phyloP scores from a whole-genome alignment of 2,888 invertebrate genomes.

The Phengaris arion region DNA sequence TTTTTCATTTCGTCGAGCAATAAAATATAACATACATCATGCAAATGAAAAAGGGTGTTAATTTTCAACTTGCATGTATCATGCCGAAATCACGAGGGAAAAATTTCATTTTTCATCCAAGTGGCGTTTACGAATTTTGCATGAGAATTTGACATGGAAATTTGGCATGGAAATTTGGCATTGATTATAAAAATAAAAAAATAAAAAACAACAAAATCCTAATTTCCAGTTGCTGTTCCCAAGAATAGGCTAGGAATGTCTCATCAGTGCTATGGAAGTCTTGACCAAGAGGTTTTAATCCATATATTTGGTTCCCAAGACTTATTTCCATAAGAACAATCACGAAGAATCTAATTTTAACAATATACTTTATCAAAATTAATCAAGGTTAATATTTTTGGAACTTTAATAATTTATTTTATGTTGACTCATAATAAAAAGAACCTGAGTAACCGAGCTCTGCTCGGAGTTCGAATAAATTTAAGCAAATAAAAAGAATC shows the following conservation, averaged over 20 bases:
- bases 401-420: background rate
- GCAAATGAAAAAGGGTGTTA: conserved; percentile 12
- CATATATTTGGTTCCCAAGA: background rate
- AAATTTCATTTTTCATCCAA: background rate
- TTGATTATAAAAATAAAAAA: too few relatives aligned
- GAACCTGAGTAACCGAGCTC: too few relatives aligned
- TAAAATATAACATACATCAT: conserved; percentile 6
- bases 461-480: too few relatives aligned
- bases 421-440: background rate
- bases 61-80: conserved; percentile 10
- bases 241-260: background rate
- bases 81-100: background rate
- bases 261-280: background rate
- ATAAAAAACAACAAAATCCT: background rate
- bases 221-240: background rate
- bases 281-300: background rate
- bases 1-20: conserved; percentile 3
- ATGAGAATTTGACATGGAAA: background rate
- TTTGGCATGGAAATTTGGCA: too few relatives aligned
- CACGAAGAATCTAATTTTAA: background rate
- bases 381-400: background rate
- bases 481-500: too few relatives aligned
- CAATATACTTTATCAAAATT: background rate
- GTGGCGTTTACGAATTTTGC: background rate
- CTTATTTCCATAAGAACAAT: background rate